Evolutionary conservation across 1,140 invertebrate genomes (phyloP), one percentile per base, ranked within the genome.

Genomic region (Monomorium pharaonis): DNA sequence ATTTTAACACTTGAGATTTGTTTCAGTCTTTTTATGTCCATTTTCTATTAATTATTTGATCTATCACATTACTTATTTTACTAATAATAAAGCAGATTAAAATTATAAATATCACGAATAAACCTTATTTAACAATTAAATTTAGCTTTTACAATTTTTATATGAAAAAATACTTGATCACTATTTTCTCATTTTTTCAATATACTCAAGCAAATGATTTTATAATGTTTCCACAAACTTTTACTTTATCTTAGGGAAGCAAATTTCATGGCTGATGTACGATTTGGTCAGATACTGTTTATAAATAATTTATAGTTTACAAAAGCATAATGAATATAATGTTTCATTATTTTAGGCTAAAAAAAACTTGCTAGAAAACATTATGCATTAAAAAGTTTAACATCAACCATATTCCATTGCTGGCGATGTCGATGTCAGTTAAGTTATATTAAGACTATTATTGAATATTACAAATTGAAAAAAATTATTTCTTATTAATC

Each of bases 291-390:
- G 63, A 2, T 42, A 44, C 10, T 37, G 49, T 72, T 81, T 72
- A 72, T 81, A 70, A 81, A 56, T 58, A 81, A 81, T 81, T 81
- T 70, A 7, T 24, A 37, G 49, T 42, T 70, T 27, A 30, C 6
- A n/a, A 7, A 14, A 47, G 5, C 30, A 14, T 42, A 56, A 44
- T 51, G 42, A n/a, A 16, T 67, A 67, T 44, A 70, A 70, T 30
- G 33, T 44, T 51, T 12, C 58, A 14, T 24, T 67, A n/a, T 49
- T 24, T 21, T 37, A 24, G 18, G 33, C 63, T 63, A 44, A 37
- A 77, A 37, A 77, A 44, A 63, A 60, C 12, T 47, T 24, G 51
- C 12, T 72, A 56, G 21, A 81, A 81, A 81, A 44, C 33, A 24
- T 27, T n/a, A 2, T 18, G 49, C 37, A 56, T 72, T 49, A 70